Evolutionary conservation across 1,140 invertebrate genomes (phyloP).

Genomic region (Melipona quadrifasciata): DNA sequence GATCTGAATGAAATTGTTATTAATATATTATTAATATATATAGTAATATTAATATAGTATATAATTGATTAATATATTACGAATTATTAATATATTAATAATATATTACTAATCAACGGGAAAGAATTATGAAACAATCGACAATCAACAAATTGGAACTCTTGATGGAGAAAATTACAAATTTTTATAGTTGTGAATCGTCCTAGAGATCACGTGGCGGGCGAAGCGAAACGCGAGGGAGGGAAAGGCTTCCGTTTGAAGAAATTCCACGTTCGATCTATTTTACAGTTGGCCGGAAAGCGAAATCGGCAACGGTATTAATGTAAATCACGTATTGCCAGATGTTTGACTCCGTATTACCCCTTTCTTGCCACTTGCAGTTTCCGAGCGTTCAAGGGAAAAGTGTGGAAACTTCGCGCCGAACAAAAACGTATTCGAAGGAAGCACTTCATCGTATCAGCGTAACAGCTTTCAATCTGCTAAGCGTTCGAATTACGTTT

Average conservation of each 20-base stretch:
- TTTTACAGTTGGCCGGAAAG: background rate
- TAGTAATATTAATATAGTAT: too few species aligned
- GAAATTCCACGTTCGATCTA: background rate
- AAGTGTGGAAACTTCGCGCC: constrained; percentile 12
- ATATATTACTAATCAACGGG: too few species aligned
- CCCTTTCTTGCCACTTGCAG: background rate
- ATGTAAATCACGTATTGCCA: constrained; percentile 8
- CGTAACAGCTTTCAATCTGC: constrained; percentile 43
- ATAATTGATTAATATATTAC: too few species aligned
- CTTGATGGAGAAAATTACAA: background rate
- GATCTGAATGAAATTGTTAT: too few species aligned
- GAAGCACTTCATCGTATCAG: constrained; percentile 37
- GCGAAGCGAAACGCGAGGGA: background rate
- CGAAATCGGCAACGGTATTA: background rate
- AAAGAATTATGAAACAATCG: background rate
- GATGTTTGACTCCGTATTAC: background rate
- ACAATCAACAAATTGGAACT: background rate
- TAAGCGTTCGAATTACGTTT: constrained; percentile 63
- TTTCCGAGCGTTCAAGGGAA: background rate
- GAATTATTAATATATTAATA: too few species aligned
- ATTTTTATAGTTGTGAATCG: too few species aligned
- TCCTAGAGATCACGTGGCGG: too few species aligned
- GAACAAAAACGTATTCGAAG: constrained; percentile 41
- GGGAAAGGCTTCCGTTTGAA: background rate
- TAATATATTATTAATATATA: too few species aligned